Evolutionary conservation across 53 echinoderm and acorn worm genomes (phyloP).

Genomic region (Glandiceps talaboti): DNA sequence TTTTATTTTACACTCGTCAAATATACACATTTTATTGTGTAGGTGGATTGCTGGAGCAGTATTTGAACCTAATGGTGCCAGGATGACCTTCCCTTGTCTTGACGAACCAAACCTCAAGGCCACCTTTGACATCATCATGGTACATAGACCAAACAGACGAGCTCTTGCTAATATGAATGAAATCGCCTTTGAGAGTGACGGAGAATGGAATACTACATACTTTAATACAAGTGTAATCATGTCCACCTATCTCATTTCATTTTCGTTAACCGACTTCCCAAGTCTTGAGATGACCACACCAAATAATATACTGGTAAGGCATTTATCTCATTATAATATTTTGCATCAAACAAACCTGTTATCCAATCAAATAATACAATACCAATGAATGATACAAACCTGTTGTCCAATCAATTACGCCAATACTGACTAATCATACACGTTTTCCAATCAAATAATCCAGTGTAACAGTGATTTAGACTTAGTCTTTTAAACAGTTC

Average conservation of each 20-base stretch:
- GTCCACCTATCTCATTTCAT: neutral
- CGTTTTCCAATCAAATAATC: too few relatives aligned
- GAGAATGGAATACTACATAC: neutral
- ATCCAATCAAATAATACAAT: too few relatives aligned
- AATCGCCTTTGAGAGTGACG: neutral
- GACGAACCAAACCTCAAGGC: constrained; percentile 95
- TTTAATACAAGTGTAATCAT: neutral
- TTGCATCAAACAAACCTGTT: too few relatives aligned
- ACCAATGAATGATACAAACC: too few relatives aligned
- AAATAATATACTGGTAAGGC: neutral
- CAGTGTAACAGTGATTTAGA: too few relatives aligned
- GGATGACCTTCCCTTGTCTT: constrained; percentile 85
- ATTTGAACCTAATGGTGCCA: constrained; percentile 82
- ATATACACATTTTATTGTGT: neutral
- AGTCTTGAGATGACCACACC: neutral
- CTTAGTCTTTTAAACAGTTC: too few relatives aligned
- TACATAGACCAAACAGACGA: constrained; percentile 43
- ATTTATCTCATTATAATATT: too few relatives aligned
- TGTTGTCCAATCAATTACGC: too few relatives aligned
- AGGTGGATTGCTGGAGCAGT: constrained; percentile 75
- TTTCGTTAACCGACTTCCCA: neutral
- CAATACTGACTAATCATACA: too few relatives aligned
- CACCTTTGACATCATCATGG: constrained; percentile 55
- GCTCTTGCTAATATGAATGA: constrained; percentile 81
- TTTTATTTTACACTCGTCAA: too few relatives aligned